These are phyloP conservation scores for Cricetomys ansorgei DNA, from an alignment of 2,113 vertebrate genomes.

Conservation along the genomic window DNA sequence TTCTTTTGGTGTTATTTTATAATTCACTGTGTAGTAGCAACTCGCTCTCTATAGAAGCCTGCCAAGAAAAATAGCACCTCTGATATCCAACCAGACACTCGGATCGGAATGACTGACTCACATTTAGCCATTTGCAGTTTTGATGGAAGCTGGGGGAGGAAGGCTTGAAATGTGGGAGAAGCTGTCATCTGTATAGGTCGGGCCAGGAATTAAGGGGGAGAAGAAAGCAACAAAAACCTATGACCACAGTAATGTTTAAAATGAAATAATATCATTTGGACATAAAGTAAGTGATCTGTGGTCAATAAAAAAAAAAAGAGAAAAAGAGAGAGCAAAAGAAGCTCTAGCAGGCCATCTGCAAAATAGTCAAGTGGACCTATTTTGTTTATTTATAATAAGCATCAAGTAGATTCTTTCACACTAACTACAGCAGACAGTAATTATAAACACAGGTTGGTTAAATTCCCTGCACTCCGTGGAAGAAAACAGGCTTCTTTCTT, in stretches of 20 bases:
- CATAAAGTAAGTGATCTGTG: conserved; percentile 86
- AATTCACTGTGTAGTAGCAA: conserved; percentile 90
- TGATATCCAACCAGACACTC: conserved; percentile 87
- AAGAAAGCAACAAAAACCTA: neutral
- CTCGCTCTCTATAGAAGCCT: conserved; percentile 75
- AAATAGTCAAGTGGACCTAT: conserved; percentile 86
- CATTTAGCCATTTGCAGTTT: conserved; percentile 82
- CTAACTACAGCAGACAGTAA: conserved; percentile 90
- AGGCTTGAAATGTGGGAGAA: conserved; percentile 79
- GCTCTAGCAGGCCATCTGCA: conserved; percentile 79
- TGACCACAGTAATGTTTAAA: conserved; percentile 80
- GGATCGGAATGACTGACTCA: conserved; percentile 88
- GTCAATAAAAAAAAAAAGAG: conserved; percentile 83
- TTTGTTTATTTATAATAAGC: conserved; percentile 91
- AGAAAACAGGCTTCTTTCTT: conserved; percentile 91
- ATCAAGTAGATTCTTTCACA: conserved; percentile 90
- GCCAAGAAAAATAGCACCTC: conserved; percentile 88
- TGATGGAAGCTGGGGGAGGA: conserved; percentile 73
- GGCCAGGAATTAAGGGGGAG: conserved; percentile 66
- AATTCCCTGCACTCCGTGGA: conserved; percentile 90
- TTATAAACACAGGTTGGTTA: conserved; percentile 91
- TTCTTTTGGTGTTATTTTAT: conserved; percentile 91
- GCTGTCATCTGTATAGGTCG: conserved; percentile 83
- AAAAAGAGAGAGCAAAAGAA: conserved; percentile 87
- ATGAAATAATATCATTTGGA: conserved; percentile 80